Percentiles rank a stretch among this genome's conserved stretches.
These are phyloP conservation scores for honey bee (Apis mellifera) DNA, from an alignment of 1,140 invertebrate genomes.

Conservation along the genomic window Amel_HAv3.1 CM009937.2:8872001-8872500, in stretches of 20 bases:
- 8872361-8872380: conserved; percentile 91
- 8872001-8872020: no score
- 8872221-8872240: conserved; percentile 40
- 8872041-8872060: no score
- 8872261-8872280: conserved; percentile 62
- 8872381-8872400: conserved; percentile 93
- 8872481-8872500: no score
- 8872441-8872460: conserved; percentile 19
- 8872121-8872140: background rate
- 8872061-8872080: background rate
- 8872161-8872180: background rate
- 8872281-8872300: conserved; percentile 61
- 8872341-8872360: conserved; percentile 57
- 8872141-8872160: background rate
- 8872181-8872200: conserved; percentile 35
- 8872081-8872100: background rate
- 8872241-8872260: conserved; percentile 75
- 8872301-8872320: conserved; percentile 58
- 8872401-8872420: conserved; percentile 93
- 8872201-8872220: conserved; percentile 40
- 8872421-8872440: conserved; percentile 90
- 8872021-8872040: no score
- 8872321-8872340: conserved; percentile 59
- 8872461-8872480: conserved; percentile 18
- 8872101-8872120: background rate